Conservation (phyloP, 1,140 invertebrate genomes). For the Liolophura sinensis region DNA sequence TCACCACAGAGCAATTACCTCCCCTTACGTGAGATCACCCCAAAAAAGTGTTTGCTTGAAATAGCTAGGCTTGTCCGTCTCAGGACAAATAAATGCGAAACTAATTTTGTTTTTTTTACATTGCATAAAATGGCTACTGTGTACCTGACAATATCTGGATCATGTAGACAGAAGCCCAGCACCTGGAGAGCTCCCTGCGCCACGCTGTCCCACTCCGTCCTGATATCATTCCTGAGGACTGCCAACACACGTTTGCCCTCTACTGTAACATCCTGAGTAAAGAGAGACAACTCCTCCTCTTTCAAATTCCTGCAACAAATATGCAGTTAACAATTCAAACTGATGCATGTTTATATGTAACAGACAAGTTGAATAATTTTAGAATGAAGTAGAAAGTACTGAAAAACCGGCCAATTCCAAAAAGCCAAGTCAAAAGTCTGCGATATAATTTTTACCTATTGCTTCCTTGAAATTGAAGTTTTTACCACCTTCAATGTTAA, state of each 20-base stretch:
- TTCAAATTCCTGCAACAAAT: constrained; percentile 24
- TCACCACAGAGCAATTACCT: background rate
- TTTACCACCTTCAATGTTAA: too few species aligned
- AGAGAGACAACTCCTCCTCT: constrained; percentile 29
- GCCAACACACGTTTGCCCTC: constrained; percentile 18
- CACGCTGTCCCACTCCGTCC: constrained; percentile 12
- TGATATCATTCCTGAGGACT: constrained; percentile 30
- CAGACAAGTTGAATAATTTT: background rate
- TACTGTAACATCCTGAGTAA: constrained; percentile 29
- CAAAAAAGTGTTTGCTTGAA: background rate
- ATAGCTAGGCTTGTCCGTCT: background rate
- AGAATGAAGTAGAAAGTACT: background rate
- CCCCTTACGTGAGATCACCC: background rate
- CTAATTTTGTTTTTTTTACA: constrained; percentile 1
- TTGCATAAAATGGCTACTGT: too few species aligned
- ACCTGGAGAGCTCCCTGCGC: constrained; percentile 29
- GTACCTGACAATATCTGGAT: constrained; percentile 36
- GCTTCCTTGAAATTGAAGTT: background rate
- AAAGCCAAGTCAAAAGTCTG: background rate
- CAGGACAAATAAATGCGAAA: background rate
- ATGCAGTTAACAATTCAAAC: background rate
- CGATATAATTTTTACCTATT: background rate
- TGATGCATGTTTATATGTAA: background rate
- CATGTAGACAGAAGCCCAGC: constrained; percentile 36
- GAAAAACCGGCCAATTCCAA: background rate